Evolutionary conservation across 2,888 invertebrate species (phyloP).

Genomic region (Ornithoptera priamus): DNA sequence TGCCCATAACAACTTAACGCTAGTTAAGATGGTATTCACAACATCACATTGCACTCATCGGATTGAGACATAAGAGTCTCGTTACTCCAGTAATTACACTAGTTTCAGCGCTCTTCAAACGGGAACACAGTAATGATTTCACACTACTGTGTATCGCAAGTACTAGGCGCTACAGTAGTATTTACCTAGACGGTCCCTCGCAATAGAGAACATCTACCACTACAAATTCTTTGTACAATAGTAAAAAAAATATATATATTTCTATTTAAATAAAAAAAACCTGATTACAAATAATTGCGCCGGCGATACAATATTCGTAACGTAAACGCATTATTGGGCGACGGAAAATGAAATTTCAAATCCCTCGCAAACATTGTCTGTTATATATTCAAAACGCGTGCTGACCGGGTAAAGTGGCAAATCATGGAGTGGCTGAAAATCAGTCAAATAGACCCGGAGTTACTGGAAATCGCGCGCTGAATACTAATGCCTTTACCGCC

Average conservation of each 20-base stretch:
- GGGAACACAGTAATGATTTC: too few species aligned
- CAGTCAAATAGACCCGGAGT: constrained; percentile 78
- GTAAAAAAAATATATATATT: too few species aligned
- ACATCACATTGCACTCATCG: too few species aligned
- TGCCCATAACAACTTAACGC: too few species aligned
- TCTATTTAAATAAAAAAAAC: neutral
- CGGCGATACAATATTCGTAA: constrained; percentile 67
- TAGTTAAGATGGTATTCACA: too few species aligned
- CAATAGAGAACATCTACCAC: neutral
- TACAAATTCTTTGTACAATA: neutral
- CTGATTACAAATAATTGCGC: constrained; percentile 34
- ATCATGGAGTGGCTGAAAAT: constrained; percentile 79
- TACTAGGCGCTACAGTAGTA: too few species aligned
- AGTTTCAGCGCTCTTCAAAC: too few species aligned
- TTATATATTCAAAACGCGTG: constrained; percentile 66
- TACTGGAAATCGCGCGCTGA: constrained; percentile 58
- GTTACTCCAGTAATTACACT: too few species aligned
- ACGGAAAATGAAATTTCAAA: constrained; percentile 73
- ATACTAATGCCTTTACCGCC: constrained; percentile 54
- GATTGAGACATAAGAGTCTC: too few species aligned
- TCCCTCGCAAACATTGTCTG: constrained; percentile 59
- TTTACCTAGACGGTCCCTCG: too few species aligned
- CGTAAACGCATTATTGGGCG: constrained; percentile 59
- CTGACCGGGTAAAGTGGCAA: constrained; percentile 79
- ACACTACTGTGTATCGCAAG: too few species aligned